A percentile compares a stretch with the other conserved stretches of the same genome.
Conservation (phyloP, 92 coral and sea anemone species). For the Galaxea fascicularis region DNA sequence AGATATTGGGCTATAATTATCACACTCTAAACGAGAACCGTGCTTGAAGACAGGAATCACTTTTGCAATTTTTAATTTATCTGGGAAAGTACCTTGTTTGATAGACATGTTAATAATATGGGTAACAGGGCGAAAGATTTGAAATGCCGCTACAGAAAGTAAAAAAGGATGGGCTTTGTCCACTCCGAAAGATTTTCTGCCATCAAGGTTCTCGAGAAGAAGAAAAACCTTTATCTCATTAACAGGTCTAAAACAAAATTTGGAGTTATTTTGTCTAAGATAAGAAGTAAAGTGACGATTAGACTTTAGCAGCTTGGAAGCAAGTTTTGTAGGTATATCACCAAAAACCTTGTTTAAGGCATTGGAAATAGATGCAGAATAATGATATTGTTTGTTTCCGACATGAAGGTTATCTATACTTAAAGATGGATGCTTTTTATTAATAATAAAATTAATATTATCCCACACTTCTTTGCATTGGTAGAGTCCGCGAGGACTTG, state of each 20-base stretch:
- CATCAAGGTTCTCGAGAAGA: no score
- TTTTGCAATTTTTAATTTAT: slow-evolving; percentile 4
- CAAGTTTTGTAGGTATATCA: background rate
- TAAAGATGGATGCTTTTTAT: background rate
- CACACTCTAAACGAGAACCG: slow-evolving; percentile 1
- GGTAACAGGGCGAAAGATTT: background rate
- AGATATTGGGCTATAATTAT: background rate
- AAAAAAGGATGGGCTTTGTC: no score
- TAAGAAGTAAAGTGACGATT: slow-evolving; percentile 18
- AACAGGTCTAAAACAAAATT: background rate
- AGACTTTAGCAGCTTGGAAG: background rate
- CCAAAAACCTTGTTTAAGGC: background rate
- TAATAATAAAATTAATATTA: background rate
- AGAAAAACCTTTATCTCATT: no score
- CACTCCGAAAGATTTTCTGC: no score
- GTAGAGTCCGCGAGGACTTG: slow-evolving; percentile 8
- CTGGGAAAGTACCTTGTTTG: background rate
- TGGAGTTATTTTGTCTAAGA: background rate
- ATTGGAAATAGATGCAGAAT: slow-evolving; percentile 10
- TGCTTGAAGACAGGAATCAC: slow-evolving; percentile 8
- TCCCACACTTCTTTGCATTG: slow-evolving; percentile 5
- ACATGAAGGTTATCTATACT: background rate
- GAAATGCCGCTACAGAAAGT: background rate
- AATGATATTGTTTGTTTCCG: background rate
- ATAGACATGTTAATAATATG: background rate